Conservation (phyloP, 2,113 vertebrate genomes). For the Sphyrna mokarran region DNA sequence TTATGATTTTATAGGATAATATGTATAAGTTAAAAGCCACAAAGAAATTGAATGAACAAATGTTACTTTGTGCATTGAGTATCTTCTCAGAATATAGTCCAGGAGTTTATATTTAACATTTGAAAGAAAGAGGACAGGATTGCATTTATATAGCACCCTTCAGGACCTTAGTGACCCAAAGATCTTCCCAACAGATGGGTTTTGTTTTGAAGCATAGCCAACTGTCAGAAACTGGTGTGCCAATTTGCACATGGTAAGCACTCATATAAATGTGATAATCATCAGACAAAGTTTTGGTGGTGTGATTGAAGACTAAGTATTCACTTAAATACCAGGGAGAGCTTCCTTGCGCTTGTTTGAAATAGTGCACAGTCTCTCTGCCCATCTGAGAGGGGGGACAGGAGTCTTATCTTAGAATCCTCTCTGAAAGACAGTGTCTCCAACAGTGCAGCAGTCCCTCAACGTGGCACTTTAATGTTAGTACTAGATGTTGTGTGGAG, state of each 20-base stretch:
- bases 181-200: background rate
- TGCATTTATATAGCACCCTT: background rate
- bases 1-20: background rate
- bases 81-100: background rate
- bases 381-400: background rate
- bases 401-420: background rate
- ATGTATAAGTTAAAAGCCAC: background rate
- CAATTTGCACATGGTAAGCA: background rate
- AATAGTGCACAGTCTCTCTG: background rate
- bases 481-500: background rate
- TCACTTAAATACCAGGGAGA: background rate
- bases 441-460: background rate
- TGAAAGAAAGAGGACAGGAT: background rate
- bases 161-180: background rate
- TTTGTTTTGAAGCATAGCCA: background rate
- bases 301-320: background rate
- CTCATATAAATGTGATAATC: background rate
- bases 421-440: background rate
- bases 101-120: background rate
- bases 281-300: background rate
- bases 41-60: background rate
- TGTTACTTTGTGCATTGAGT: background rate
- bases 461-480: background rate
- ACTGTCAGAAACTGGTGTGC: background rate
- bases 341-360: background rate